These are phyloP conservation scores for Coreius guichenoti DNA, from an alignment of 2,797 vertebrate genomes.

Conservation along the genomic window DNA sequence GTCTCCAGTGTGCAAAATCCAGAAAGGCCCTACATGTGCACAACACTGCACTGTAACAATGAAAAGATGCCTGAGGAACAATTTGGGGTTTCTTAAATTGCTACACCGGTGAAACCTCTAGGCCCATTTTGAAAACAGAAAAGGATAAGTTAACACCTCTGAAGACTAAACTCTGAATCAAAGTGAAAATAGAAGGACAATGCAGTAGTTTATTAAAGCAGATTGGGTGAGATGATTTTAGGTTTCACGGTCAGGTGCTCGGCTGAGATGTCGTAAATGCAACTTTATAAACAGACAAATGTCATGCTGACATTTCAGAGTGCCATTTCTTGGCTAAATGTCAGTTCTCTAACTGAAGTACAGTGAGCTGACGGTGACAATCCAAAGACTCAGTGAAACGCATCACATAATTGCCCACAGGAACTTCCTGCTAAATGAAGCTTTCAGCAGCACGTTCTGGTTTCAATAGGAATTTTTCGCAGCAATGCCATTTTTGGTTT, in stretches of 20 bases:
- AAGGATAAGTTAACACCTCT: neutral
- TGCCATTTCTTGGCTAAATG: conserved; percentile 3
- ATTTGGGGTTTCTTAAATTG: neutral
- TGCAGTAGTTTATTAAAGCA: conserved; percentile 21
- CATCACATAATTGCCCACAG: neutral
- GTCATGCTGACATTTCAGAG: conserved; percentile 6
- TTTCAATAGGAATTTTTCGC: neutral
- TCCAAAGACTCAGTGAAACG: neutral
- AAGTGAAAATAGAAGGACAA: neutral
- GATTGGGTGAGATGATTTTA: neutral
- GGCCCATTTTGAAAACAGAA: neutral
- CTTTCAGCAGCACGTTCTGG: neutral
- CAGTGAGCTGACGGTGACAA: neutral
- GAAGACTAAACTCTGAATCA: neutral
- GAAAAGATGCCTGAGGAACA: neutral
- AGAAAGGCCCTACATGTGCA: neutral
- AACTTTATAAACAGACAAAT: conserved; percentile 6
- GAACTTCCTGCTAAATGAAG: conserved; percentile 1
- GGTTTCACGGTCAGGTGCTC: conserved; percentile 1
- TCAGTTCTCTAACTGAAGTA: neutral
- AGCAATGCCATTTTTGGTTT: neutral
- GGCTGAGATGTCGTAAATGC: neutral
- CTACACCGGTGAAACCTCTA: neutral
- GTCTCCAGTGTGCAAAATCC: neutral
- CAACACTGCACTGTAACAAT: neutral